phyloP scores from a whole-genome alignment of 2,797 vertebrate genomes.

The Cyprinella venusta region DNA sequence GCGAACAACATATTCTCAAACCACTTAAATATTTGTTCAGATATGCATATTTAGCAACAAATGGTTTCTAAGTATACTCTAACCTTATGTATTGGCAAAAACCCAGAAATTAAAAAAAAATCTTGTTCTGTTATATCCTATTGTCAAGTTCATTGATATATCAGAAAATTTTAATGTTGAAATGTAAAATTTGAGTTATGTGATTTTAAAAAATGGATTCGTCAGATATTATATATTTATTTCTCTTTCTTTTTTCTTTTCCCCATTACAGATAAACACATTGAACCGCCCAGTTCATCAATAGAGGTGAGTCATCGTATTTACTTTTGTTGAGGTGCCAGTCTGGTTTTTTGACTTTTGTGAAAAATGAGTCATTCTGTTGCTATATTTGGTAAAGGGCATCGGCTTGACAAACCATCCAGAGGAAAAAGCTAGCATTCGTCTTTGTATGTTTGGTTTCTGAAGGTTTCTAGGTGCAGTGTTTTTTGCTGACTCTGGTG shows the following conservation, averaged over 20 bases:
- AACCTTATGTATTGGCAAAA: background rate
- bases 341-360: conserved; percentile 27
- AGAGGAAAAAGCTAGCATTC: background rate
- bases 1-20: background rate
- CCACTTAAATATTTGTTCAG: background rate
- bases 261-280: conserved; percentile 55
- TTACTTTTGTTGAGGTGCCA: conserved; percentile 4
- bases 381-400: conserved; percentile 30
- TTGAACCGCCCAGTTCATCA: conserved; percentile 39
- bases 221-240: background rate
- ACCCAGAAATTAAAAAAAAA: conserved; percentile 1
- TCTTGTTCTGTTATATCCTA: background rate
- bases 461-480: background rate
- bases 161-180: background rate
- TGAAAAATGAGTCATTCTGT: conserved; percentile 24
- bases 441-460: background rate
- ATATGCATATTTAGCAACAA: background rate
- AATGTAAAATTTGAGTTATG: background rate
- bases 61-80: background rate
- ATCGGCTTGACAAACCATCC: background rate
- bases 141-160: background rate
- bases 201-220: background rate
- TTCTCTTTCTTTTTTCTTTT: conserved; percentile 18
- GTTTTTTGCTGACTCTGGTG: conserved; percentile 1
- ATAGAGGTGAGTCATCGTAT: conserved; percentile 60